Evolutionary conservation across 2,888 invertebrate species (phyloP).

Genomic region (Dryocosmus kuriphilus): DNA sequence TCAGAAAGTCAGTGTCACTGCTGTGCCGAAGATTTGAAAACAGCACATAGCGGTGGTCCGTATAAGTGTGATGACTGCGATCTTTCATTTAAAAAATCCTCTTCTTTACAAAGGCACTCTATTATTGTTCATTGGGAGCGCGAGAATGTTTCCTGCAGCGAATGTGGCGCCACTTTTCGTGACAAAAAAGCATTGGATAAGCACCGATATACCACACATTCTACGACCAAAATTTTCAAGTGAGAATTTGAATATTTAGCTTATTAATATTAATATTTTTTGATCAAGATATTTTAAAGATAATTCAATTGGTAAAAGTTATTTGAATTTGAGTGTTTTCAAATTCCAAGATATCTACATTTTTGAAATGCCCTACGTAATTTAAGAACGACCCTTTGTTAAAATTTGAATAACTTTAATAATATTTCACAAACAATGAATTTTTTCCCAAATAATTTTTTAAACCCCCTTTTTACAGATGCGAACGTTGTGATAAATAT

Average conservation of each 20-base stretch:
- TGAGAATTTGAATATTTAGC: slow-evolving; percentile 45
- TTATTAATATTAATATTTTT: neutral
- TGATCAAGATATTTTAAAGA: too few species aligned
- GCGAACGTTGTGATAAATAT: slow-evolving; percentile 78
- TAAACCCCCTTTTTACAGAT: slow-evolving; percentile 63
- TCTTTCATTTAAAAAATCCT: slow-evolving; percentile 85
- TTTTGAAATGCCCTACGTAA: too few species aligned
- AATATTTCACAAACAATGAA: neutral
- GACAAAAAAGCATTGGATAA: slow-evolving; percentile 81
- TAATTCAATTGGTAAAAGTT: too few species aligned
- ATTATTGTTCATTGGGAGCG: slow-evolving; percentile 85
- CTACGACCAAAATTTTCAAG: slow-evolving; percentile 74
- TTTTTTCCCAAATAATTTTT: neutral
- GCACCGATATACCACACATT: slow-evolving; percentile 82
- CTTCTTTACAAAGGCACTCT: slow-evolving; percentile 83
- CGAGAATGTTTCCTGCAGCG: slow-evolving; percentile 82
- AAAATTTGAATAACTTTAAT: neutral
- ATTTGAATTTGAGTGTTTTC: too few species aligned
- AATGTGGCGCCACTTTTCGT: slow-evolving; percentile 84
- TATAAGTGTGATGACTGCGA: slow-evolving; percentile 82
- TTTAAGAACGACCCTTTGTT: too few species aligned
- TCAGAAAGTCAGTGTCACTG: slow-evolving; percentile 79
- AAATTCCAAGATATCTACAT: too few species aligned
- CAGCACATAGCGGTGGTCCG: slow-evolving; percentile 81
- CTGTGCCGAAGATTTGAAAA: slow-evolving; percentile 80